These are phyloP conservation scores for Lydus trimaculatus DNA, from an alignment of 2,888 invertebrate species.

Conservation along the genomic window DNA sequence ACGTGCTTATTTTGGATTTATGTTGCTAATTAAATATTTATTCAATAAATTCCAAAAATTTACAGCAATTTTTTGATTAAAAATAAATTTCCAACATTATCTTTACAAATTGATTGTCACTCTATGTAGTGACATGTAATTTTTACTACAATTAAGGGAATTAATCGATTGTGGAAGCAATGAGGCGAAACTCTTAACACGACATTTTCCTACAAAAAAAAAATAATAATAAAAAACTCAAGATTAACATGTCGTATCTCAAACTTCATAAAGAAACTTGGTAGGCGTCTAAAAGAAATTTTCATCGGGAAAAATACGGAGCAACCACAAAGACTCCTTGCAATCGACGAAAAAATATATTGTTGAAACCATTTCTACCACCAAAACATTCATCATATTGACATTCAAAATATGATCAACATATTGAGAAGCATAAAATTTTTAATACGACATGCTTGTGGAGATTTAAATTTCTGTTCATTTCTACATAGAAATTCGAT, in stretches of 20 bases:
- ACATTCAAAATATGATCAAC: not conserved
- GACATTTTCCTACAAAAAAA: not conserved
- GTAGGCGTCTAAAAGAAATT: no score
- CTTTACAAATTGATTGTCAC: slow-evolving; percentile 1
- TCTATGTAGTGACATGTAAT: slow-evolving; percentile 8
- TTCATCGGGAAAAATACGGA: no score
- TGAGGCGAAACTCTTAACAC: not conserved
- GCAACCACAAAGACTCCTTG: no score
- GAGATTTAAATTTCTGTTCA: not conserved
- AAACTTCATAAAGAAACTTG: no score
- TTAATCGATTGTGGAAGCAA: not conserved
- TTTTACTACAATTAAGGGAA: not conserved
- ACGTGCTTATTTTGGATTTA: not conserved
- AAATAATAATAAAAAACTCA: no score
- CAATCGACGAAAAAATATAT: not conserved
- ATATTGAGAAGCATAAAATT: no score
- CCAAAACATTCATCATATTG: slow-evolving; percentile 12
- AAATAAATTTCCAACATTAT: not conserved
- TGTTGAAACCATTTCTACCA: not conserved
- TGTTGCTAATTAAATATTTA: not conserved
- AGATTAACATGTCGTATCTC: no score
- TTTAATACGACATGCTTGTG: no score
- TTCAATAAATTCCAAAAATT: not conserved
- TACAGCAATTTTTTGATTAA: not conserved
- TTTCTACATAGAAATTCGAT: not conserved